Conservation (phyloP, 2,797 vertebrate species). For the Brotula barbata region DNA sequence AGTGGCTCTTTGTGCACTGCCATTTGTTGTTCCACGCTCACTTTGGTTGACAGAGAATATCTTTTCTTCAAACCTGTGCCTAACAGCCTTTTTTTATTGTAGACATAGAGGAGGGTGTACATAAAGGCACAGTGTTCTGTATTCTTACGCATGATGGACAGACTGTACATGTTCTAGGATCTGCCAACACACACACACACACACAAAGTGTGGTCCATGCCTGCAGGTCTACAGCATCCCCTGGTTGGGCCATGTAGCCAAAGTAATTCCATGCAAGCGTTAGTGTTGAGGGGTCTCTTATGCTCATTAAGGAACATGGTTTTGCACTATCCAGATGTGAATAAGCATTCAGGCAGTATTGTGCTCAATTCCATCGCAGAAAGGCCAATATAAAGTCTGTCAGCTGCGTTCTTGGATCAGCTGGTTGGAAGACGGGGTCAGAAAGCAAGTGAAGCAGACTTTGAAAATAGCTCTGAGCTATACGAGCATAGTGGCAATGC, state of each 20-base stretch:
- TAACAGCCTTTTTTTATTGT: slow-evolving; percentile 59
- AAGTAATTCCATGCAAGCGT: slow-evolving; percentile 25
- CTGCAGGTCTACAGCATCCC: neutral
- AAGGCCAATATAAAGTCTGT: slow-evolving; percentile 43
- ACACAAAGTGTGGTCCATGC: neutral
- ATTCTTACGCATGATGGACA: too few species aligned
- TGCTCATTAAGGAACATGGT: slow-evolving; percentile 63
- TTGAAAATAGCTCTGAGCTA: too few species aligned
- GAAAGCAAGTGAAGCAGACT: slow-evolving; percentile 65
- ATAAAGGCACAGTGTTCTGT: too few species aligned
- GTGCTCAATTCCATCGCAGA: slow-evolving; percentile 35
- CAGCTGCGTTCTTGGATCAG: slow-evolving; percentile 63
- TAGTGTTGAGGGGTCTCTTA: slow-evolving; percentile 28
- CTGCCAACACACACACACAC: slow-evolving; percentile 3
- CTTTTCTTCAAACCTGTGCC: slow-evolving; percentile 52
- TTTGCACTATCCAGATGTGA: slow-evolving; percentile 69
- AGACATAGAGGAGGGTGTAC: slow-evolving; percentile 53
- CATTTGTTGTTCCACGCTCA: slow-evolving; percentile 47
- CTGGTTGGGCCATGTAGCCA: slow-evolving; percentile 13
- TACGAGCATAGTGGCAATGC: slow-evolving; percentile 19
- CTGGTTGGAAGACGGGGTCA: slow-evolving; percentile 55
- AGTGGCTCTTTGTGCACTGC: slow-evolving; percentile 34
- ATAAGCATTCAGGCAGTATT: slow-evolving; percentile 51
- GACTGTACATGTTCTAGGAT: too few species aligned
- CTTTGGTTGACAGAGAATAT: slow-evolving; percentile 56